These are phyloP conservation scores for Alligator sinensis DNA, from an alignment of 2,113 vertebrate species.

Conservation along the genomic window DNA sequence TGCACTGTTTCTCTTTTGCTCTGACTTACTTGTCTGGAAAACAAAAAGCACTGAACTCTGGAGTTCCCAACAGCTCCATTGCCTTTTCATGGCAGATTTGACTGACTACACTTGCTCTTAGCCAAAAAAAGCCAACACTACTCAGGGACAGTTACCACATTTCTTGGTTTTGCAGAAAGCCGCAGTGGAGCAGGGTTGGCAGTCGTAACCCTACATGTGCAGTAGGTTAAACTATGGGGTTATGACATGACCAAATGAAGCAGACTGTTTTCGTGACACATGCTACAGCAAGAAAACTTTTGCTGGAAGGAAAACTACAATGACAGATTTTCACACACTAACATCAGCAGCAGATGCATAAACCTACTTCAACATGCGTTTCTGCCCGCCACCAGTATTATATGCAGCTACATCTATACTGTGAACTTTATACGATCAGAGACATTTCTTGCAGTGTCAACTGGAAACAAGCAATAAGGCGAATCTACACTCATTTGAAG, in stretches of 20 bases:
- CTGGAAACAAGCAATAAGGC: background rate
- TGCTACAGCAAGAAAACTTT: background rate
- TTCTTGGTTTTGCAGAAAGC: background rate
- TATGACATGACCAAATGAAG: background rate
- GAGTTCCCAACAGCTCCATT: rapidly evolving
- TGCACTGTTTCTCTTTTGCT: too few species aligned
- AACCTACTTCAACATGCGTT: background rate
- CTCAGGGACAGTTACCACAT: background rate
- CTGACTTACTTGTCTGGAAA: background rate
- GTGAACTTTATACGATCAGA: too few species aligned
- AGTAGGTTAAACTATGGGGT: background rate
- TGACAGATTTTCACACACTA: background rate
- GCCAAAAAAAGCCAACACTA: too few species aligned
- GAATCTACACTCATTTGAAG: background rate
- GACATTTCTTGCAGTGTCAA: background rate
- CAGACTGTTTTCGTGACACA: background rate
- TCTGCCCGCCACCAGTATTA: background rate
- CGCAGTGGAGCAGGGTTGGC: background rate
- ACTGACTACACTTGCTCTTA: background rate
- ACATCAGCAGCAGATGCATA: background rate
- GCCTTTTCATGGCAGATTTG: background rate
- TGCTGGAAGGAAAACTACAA: background rate
- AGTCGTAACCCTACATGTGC: background rate
- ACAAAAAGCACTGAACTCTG: background rate
- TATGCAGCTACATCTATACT: too few species aligned